Conservation (phyloP, 1,140 invertebrate genomes). For the Bombus sylvicola region DNA sequence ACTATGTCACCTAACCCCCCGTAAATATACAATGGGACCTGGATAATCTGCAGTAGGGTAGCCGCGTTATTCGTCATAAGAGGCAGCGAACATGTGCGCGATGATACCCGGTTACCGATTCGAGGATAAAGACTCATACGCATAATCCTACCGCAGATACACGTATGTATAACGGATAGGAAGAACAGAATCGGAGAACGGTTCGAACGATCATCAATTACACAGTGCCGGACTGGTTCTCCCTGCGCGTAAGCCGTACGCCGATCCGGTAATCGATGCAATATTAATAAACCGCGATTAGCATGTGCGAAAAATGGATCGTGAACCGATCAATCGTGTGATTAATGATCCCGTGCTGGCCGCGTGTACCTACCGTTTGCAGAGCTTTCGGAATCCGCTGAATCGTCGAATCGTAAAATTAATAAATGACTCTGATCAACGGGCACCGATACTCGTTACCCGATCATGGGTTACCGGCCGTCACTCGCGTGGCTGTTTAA, state of each 20-base stretch:
- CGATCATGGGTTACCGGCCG: slow-evolving; percentile 42
- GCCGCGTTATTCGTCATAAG: slow-evolving; percentile 50
- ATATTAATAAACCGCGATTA: slow-evolving; percentile 71
- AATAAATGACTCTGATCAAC: slow-evolving; percentile 66
- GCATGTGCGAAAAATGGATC: slow-evolving; percentile 69
- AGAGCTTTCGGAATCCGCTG: slow-evolving; percentile 40
- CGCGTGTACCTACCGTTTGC: neutral
- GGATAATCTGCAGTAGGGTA: slow-evolving; percentile 14
- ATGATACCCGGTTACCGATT: slow-evolving; percentile 34
- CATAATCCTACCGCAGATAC: slow-evolving; percentile 69
- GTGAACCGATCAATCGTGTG: slow-evolving; percentile 56
- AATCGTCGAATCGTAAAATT: slow-evolving; percentile 68
- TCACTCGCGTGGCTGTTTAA: slow-evolving; percentile 26
- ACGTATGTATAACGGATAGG: slow-evolving; percentile 49
- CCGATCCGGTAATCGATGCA: slow-evolving; percentile 61
- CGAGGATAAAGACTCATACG: slow-evolving; percentile 52
- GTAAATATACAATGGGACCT: slow-evolving; percentile 28
- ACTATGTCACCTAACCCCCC: slow-evolving; percentile 24
- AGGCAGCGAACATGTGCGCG: slow-evolving; percentile 58
- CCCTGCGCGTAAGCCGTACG: slow-evolving; percentile 51
- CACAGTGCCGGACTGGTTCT: slow-evolving; percentile 18
- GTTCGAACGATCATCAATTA: slow-evolving; percentile 63
- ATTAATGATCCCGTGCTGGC: slow-evolving; percentile 58
- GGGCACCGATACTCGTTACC: slow-evolving; percentile 46
- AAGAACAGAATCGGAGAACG: slow-evolving; percentile 43